Evolutionary conservation across 37 sponge, comb jelly and placozoan genomes (phyloP), one percentile per base, ranked within the genome.

Genomic region (Ianthella basta): DNA sequence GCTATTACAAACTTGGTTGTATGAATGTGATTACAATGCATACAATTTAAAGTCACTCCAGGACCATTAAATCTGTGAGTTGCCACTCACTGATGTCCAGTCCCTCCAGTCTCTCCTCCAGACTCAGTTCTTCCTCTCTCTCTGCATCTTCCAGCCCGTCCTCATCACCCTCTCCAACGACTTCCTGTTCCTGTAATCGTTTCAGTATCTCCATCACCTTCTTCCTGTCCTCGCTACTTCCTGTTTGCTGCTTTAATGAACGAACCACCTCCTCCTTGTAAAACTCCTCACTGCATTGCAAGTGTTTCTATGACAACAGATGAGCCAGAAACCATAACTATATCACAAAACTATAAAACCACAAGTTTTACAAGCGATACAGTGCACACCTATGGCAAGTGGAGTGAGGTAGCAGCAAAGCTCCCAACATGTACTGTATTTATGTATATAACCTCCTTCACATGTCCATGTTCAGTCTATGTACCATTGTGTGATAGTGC

Each of bases 251-350:
- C 64, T 91, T 65, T 6, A 94, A 81, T 55, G 84, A 90, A 29
- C 91, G 54, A 72, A 94, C 80, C 21, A 92, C 56, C 82, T 83
- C 55, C 15, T 94, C 93, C 50, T 84, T 53, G 61, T 94, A 94
- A 65, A 94, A 94, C 35, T 14, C 30, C 75, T 94, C 95, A 37
- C 91, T 89, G 74, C 94, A 94, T 55, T 94, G 92, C n/a, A 54
- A 21, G 84, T 94, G 94, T 70, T 82, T 87, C 94, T 94, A 53
- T 18, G 80, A 18, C 39, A 35, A 89, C 4, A 32, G 56, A 59
- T 50, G 30, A 24, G n/a, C 32, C n/a, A 3, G 27, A 5, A 8
- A n/a, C n/a, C n/a, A n/a, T n/a, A n/a, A n/a, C n/a, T n/a, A n/a
- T n/a, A n/a, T n/a, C n/a, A n/a, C n/a, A n/a, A n/a, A n/a, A n/a